phyloP scores from a whole-genome alignment of 2,888 invertebrate genomes.

The Eudasyphora cyanicolor region DNA sequence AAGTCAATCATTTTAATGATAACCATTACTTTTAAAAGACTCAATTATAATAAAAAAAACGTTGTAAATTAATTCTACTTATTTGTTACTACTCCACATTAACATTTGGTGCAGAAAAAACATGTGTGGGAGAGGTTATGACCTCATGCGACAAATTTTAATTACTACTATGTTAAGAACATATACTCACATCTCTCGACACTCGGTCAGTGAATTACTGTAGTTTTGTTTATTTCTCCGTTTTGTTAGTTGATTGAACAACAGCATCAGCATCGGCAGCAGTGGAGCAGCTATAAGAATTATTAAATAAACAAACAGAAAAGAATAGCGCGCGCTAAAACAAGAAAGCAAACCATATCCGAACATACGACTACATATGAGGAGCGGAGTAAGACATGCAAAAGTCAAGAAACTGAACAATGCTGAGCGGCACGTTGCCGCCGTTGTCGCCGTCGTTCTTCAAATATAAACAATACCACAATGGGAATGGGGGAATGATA shows the following conservation, averaged over 20 bases:
- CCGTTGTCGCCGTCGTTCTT: too few species aligned
- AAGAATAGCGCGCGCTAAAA: background rate
- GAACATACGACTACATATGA: background rate
- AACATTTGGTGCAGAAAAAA: background rate
- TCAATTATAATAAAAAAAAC: too few species aligned
- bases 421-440: background rate
- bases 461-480: background rate
- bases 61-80: background rate
- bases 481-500: background rate
- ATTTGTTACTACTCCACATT: background rate
- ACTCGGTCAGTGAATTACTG: background rate
- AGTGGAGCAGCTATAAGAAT: background rate
- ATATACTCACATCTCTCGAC: background rate
- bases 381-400: conserved; percentile 1
- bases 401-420: conserved; percentile 29
- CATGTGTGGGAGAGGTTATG: conserved; percentile 51
- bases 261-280: background rate
- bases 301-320: background rate
- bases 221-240: background rate
- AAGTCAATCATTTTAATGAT: background rate
- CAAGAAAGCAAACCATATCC: background rate
- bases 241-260: conserved; percentile 16
- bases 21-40: background rate
- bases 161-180: conserved; percentile 3
- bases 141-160: conserved; percentile 39